Evolutionary conservation across 2,113 vertebrate genomes (phyloP).

Genomic region (Ellobius talpinus): DNA sequence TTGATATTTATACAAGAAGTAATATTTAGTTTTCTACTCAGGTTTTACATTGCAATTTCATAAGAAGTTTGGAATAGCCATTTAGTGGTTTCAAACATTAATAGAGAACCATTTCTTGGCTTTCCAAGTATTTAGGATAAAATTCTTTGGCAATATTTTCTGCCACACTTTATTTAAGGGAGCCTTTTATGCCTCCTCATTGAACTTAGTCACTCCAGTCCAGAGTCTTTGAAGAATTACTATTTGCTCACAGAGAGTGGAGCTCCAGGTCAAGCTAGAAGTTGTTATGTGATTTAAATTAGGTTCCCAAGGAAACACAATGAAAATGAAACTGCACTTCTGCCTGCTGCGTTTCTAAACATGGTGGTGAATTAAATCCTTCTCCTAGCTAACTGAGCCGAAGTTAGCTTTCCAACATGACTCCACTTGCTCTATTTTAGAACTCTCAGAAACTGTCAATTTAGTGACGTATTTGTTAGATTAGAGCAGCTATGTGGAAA

Average conservation of each 20-base stretch:
- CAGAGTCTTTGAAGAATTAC: background rate
- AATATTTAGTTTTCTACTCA: conserved; percentile 44
- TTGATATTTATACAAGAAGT: conserved; percentile 16
- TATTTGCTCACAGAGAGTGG: background rate
- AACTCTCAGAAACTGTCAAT: background rate
- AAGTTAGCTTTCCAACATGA: background rate
- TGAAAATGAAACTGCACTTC: background rate
- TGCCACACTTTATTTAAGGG: background rate
- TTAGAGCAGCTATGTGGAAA: conserved; percentile 1
- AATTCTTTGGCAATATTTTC: conserved; percentile 5
- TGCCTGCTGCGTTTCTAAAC: conserved; percentile 11
- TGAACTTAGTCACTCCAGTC: background rate
- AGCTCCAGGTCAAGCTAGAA: background rate
- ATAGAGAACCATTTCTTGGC: background rate
- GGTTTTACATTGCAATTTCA: background rate
- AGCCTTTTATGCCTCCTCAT: background rate
- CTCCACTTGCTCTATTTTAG: conserved; percentile 17
- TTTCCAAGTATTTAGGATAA: conserved; percentile 25
- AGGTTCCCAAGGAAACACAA: background rate
- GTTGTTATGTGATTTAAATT: background rate
- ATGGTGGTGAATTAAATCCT: background rate
- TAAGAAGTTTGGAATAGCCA: conserved; percentile 4
- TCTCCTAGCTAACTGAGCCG: background rate
- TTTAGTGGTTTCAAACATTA: conserved; percentile 6
- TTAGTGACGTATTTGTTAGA: background rate